Percentiles rank a stretch among this genome's conserved stretches.
Conservation (phyloP, 1,140 invertebrate genomes). For the Bombus balteatus region DNA sequence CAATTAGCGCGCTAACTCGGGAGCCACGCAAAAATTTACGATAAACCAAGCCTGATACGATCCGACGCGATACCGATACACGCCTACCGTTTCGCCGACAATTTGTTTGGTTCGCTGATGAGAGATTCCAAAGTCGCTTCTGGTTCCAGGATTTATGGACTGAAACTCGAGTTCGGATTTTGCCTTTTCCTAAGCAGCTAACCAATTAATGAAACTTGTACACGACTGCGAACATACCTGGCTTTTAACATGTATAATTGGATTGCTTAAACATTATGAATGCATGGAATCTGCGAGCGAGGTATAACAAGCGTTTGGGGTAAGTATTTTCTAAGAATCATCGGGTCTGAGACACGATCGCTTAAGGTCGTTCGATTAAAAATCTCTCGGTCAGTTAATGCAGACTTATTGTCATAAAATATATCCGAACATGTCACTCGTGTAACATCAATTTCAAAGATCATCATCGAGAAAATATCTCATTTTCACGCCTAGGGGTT, state of each 20-base stretch:
- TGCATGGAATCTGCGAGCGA: no score
- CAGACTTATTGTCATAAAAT: background rate
- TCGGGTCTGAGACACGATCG: no score
- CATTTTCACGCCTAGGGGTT: conserved; percentile 33
- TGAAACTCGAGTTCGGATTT: background rate
- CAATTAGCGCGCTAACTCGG: conserved; percentile 26
- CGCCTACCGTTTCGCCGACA: background rate
- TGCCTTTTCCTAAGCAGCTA: background rate
- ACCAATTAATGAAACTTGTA: background rate
- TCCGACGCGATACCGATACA: background rate
- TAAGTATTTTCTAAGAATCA: background rate
- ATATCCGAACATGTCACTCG: background rate
- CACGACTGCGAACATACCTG: background rate
- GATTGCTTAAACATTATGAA: background rate
- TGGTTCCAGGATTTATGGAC: background rate
- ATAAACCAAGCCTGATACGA: background rate
- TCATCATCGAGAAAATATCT: conserved; percentile 14
- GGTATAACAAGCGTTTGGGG: no score
- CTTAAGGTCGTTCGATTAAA: no score
- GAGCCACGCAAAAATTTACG: conserved; percentile 25
- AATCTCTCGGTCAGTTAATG: no score
- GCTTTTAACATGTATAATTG: conserved; percentile 11
- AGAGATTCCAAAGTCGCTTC: background rate
- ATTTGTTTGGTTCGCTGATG: conserved; percentile 2
- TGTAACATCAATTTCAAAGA: background rate